phyloP scores from a whole-genome alignment of 2,888 invertebrate species.

The Odontomyia ornata region DNA sequence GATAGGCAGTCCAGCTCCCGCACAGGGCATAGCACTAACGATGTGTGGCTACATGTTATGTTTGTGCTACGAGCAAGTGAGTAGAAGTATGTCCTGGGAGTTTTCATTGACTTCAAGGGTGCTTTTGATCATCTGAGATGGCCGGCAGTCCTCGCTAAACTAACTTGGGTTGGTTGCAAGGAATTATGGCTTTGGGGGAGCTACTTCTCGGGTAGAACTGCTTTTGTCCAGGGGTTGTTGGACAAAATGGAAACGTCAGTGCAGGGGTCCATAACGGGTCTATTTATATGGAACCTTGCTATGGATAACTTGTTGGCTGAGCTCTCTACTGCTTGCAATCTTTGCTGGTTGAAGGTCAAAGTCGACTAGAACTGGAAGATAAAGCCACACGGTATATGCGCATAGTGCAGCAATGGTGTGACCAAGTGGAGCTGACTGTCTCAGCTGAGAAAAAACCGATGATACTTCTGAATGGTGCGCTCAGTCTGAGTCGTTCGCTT shows the following conservation, averaged over 20 bases:
- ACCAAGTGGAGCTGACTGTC: no score
- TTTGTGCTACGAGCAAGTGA: background rate
- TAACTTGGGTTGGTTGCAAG: background rate
- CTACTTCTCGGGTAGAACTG: background rate
- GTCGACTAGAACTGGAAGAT: no score
- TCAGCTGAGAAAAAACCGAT: no score
- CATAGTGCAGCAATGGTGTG: no score
- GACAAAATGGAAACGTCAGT: background rate
- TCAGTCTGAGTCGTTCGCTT: no score
- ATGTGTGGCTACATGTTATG: background rate
- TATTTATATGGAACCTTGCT: no score
- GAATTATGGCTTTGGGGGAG: background rate
- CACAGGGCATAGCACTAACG: background rate
- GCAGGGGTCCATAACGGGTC: background rate
- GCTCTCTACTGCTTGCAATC: no score
- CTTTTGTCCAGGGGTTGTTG: background rate
- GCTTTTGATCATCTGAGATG: background rate
- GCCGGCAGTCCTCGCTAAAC: background rate
- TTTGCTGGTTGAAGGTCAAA: no score
- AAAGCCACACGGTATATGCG: no score
- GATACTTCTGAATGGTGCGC: no score
- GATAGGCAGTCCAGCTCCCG: background rate
- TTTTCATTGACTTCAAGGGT: background rate
- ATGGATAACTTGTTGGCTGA: no score
- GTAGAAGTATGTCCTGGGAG: background rate